Conservation (phyloP, 2,113 vertebrate genomes). For the Trichechus manatus region DNA sequence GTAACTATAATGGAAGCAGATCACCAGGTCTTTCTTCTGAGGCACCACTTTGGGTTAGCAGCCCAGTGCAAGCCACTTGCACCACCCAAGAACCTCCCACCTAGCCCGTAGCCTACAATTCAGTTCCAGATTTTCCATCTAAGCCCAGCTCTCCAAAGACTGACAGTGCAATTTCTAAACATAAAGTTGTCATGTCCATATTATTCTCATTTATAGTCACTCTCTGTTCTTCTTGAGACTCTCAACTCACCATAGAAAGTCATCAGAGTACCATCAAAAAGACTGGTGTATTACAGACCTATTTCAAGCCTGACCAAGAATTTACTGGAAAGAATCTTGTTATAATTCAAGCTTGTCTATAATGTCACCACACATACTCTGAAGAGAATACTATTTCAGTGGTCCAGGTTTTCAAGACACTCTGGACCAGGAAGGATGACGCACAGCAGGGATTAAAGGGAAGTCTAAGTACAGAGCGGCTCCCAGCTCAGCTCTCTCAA, state of each 20-base stretch:
- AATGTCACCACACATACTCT: too few relatives aligned
- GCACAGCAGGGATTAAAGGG: background rate
- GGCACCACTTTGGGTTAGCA: background rate
- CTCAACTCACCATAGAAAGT: background rate
- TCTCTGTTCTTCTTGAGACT: background rate
- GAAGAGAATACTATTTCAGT: background rate
- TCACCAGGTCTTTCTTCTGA: background rate
- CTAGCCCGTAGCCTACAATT: background rate
- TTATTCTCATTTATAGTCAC: background rate
- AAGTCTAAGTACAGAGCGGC: background rate
- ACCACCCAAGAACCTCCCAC: background rate
- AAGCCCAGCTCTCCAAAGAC: background rate
- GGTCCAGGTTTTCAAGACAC: background rate
- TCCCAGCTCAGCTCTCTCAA: background rate
- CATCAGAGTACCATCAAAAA: background rate
- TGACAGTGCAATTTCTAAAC: background rate
- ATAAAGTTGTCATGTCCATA: background rate
- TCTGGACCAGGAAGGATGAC: background rate
- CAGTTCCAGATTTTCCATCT: background rate
- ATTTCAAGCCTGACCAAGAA: background rate
- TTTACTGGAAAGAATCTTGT: slow-evolving; percentile 33
- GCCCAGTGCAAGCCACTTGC: background rate
- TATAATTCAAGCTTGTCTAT: background rate
- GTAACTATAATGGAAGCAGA: background rate
- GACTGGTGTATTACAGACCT: background rate